These are phyloP conservation scores for Coelopa frigida DNA, from an alignment of 1,140 invertebrate genomes.

Conservation along the genomic window DNA sequence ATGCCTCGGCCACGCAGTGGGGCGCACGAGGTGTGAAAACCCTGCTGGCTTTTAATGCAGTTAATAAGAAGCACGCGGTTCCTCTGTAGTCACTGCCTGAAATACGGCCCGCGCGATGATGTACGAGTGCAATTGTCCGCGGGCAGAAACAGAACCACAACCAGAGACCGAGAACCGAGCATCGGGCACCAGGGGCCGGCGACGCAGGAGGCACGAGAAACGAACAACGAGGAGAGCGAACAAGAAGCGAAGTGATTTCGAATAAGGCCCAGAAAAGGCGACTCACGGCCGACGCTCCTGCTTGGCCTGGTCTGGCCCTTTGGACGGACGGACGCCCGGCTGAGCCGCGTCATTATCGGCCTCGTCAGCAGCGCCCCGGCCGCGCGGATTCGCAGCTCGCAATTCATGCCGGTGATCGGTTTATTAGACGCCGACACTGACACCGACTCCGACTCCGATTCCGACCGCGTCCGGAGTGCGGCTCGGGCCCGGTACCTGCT, in stretches of 20 bases:
- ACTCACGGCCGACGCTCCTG: too few relatives aligned
- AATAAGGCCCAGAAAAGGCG: too few relatives aligned
- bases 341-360: too few relatives aligned
- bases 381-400: conserved; percentile 9
- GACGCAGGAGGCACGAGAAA: too few relatives aligned
- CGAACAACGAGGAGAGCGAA: too few relatives aligned
- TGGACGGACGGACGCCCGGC: too few relatives aligned
- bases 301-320: too few relatives aligned
- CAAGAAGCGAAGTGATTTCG: too few relatives aligned
- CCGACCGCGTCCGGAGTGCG: neutral
- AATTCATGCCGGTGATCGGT: conserved; percentile 4
- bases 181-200: too few relatives aligned
- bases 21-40: conserved; percentile 43
- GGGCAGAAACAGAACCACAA: conserved; percentile 13
- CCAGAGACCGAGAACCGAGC: too few relatives aligned
- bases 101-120: too few relatives aligned
- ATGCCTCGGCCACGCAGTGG: conserved; percentile 19
- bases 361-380: too few relatives aligned
- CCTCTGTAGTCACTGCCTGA: conserved; percentile 3
- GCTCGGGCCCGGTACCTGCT: neutral
- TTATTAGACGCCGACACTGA: neutral
- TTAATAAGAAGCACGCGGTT: conserved; percentile 38
- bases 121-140: conserved; percentile 12
- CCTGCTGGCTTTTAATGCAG: conserved; percentile 45
- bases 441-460: neutral